Base-by-base conservation (phyloP, 2,888 invertebrate species). In the Harmothoe impar region DNA sequence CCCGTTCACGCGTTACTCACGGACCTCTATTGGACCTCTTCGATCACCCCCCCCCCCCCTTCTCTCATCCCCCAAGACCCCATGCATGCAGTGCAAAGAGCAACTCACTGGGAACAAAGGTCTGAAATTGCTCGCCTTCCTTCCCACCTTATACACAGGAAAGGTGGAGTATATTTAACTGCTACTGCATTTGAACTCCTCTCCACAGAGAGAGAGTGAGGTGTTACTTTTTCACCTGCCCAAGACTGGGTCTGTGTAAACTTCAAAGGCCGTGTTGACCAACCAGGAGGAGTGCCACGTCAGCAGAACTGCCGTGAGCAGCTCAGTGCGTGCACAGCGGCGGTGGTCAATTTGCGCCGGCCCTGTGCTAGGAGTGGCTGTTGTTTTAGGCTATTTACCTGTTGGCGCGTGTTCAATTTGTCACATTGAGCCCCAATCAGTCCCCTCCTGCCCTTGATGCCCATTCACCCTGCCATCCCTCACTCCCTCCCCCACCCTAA, bases 341-440 rank as follows among this genome's bases (percentile, higher is more conserved):
- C 20, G 20, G 77, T 77, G 77, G 77, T 77, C 77, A 77, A 25
- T 25, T 77, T 33, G 35, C 35, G 81, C 43, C 72, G 29, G 29
- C 72, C 43, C n/a, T 29, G 72, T 5, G 29, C 29, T 10, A 23
- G 81, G 23, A 81, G 81, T 81, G 81, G 81, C 35, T 43, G 81
- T 33, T 81, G 81, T 81, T 81, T 81, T 81, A 81, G 81, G 81
- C 81, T 81, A 81, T 33, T 81, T 81, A 81, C 81, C 81, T 81
- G 81, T 43, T 7, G 81, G 43, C 81, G 35, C 81, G 81, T 43
- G 35, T 81, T 81, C 81, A 81, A 81, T 81, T 81, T 81, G 81
- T 81, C 81, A 81, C 35, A 33, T 81, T 81, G 35, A 29, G 72
- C 31, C 43, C 77, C 77, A 25, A 10, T 77, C 77, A 3, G 31